Evolutionary conservation across 1,140 invertebrate species (phyloP).

Genomic region (Sarcophaga bullata): DNA sequence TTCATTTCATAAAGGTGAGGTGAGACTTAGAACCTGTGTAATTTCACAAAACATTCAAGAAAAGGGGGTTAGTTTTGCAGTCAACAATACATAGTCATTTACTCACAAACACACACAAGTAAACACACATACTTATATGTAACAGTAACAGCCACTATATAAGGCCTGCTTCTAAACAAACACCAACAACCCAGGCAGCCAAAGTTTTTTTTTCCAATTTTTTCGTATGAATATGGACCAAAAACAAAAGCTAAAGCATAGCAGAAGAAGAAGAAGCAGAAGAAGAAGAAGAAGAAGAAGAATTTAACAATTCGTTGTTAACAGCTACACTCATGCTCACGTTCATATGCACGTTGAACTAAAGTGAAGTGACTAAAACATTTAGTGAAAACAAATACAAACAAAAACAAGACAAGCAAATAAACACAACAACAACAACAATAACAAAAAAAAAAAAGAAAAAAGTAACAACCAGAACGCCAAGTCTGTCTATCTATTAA

Average conservation of each 20-base stretch:
- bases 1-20: conserved; percentile 52
- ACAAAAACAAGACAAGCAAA: not conserved
- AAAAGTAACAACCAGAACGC: not conserved
- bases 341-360: not conserved
- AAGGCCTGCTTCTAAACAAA: too few relatives aligned
- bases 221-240: too few relatives aligned
- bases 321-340: not conserved
- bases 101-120: not conserved
- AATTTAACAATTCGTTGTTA: too few relatives aligned
- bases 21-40: conserved; percentile 47
- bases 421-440: not conserved
- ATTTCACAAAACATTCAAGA: conserved; percentile 17
- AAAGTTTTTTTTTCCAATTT: too few relatives aligned
- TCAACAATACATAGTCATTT: conserved; percentile 28
- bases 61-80: conserved; percentile 35
- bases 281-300: too few relatives aligned
- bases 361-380: not conserved
- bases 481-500: not conserved
- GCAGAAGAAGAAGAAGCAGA: too few relatives aligned
- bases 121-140: not conserved
- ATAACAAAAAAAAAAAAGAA: not conserved
- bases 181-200: too few relatives aligned
- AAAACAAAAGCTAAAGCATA: too few relatives aligned
- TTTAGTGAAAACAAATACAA: not conserved
- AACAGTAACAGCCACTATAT: too few relatives aligned